A percentile compares a stretch with the other conserved stretches of the same genome.
Conservation (phyloP, 2,888 invertebrate genomes). For the Drosophila rellima region DNA sequence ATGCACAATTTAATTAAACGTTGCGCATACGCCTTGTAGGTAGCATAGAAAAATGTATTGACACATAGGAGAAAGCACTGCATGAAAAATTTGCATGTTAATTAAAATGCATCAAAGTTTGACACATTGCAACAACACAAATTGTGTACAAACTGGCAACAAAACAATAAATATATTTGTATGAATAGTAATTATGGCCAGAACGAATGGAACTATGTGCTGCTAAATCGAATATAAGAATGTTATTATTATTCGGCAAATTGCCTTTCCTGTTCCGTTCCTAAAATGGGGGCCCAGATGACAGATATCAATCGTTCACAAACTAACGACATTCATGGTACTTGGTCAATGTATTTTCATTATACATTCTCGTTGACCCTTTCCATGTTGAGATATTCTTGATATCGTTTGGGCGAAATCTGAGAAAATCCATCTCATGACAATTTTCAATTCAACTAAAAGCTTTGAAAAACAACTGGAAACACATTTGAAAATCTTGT, state of each 20-base stretch:
- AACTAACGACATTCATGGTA: constrained; percentile 48
- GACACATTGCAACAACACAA: constrained; percentile 30
- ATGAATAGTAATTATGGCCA: constrained; percentile 60
- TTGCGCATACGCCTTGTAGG: constrained; percentile 48
- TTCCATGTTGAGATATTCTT: constrained; percentile 9
- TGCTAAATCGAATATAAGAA: constrained; percentile 37
- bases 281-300: constrained; percentile 2
- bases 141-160: constrained; percentile 3
- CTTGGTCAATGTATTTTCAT: constrained; percentile 39
- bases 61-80: constrained; percentile 12
- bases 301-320: constrained; percentile 44
- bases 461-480: constrained; percentile 27
- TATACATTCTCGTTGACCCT: constrained; percentile 45
- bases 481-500: constrained; percentile 16
- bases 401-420: background rate
- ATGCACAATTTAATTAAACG: constrained; percentile 71
- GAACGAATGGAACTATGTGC: constrained; percentile 18
- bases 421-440: background rate
- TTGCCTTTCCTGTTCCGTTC: constrained; percentile 44
- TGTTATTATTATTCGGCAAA: constrained; percentile 52
- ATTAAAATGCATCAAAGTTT: constrained; percentile 56
- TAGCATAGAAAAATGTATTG: constrained; percentile 21
- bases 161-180: constrained; percentile 38
- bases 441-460: constrained; percentile 56
- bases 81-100: constrained; percentile 53